A percentile compares a stretch with the other conserved stretches of the same genome.
These are phyloP conservation scores for Bovichtus variegatus DNA, from an alignment of 2,797 vertebrate species.

Conservation along the genomic window DNA sequence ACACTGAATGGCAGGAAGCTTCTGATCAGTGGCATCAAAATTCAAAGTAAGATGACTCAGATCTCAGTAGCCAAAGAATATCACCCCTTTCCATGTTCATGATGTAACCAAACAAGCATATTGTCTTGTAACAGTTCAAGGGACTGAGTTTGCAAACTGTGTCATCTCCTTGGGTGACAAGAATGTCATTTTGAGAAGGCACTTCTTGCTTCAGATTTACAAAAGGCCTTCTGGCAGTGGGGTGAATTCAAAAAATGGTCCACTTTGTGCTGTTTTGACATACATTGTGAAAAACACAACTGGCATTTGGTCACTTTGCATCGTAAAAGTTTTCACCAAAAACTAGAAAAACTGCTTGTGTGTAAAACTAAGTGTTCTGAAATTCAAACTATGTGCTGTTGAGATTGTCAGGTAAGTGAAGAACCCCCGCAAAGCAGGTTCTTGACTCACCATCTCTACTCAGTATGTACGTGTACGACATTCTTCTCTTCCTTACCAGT, in stretches of 20 bases:
- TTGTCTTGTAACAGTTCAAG: background rate
- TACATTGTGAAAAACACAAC: background rate
- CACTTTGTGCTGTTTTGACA: background rate
- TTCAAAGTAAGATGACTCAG: background rate
- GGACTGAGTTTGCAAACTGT: too few species aligned
- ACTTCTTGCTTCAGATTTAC: background rate
- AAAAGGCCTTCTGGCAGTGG: background rate
- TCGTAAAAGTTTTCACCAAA: too few species aligned
- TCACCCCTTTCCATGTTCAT: background rate
- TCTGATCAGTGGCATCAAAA: background rate
- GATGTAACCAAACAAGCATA: background rate
- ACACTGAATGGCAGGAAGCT: background rate
- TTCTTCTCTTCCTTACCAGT: slow-evolving; percentile 83
- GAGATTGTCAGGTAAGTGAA: background rate
- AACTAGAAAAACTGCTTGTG: background rate
- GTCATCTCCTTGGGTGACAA: background rate
- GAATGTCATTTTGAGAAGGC: background rate
- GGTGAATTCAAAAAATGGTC: background rate
- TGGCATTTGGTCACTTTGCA: background rate
- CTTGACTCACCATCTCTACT: slow-evolving; percentile 3
- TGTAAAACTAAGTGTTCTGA: background rate
- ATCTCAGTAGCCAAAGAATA: background rate
- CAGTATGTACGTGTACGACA: background rate
- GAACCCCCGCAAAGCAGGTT: slow-evolving; percentile 1
- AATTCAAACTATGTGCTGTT: background rate